These are phyloP conservation scores for Lophius piscatorius DNA, from an alignment of 2,113 vertebrate species.

Conservation along the genomic window DNA sequence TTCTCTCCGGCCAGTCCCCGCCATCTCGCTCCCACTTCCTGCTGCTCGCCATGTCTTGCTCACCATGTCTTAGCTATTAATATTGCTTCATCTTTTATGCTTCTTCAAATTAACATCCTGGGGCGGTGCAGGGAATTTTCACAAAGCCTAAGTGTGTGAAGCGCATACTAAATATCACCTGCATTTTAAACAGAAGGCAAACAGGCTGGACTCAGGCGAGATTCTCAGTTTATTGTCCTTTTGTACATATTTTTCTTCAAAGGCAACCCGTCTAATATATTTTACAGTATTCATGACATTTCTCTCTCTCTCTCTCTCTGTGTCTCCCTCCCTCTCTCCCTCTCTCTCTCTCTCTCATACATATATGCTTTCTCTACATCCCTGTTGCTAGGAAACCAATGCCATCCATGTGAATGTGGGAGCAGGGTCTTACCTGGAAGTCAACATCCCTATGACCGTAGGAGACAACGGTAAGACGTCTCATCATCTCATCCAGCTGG, in stretches of 20 bases:
- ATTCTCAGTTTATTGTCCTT: conserved; percentile 14
- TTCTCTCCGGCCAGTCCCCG: neutral
- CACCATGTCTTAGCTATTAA: conserved; percentile 36
- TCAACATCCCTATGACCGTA: conserved; percentile 98
- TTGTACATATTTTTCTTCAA: conserved; percentile 32
- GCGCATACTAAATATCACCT: conserved; percentile 44
- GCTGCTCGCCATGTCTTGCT: conserved; percentile 21
- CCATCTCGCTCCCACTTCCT: conserved; percentile 30
- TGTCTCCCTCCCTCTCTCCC: neutral
- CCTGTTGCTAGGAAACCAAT: conserved; percentile 90
- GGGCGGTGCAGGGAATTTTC: conserved; percentile 26
- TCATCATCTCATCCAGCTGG: neutral
- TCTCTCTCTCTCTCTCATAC: neutral
- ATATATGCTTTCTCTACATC: conserved; percentile 15
- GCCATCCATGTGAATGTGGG: conserved; percentile 99
- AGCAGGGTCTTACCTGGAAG: conserved; percentile 98
- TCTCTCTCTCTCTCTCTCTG: conserved; percentile 16
- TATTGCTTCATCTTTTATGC: conserved; percentile 62
- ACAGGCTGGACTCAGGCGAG: conserved; percentile 3
- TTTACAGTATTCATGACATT: conserved; percentile 23
- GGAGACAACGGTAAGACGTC: conserved; percentile 89
- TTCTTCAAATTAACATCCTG: conserved; percentile 45
- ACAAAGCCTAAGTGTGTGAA: conserved; percentile 30
- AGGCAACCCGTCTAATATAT: conserved; percentile 1
- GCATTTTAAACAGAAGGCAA: conserved; percentile 19